These are phyloP conservation scores for Harpalus rubripes DNA, from an alignment of 2,888 invertebrate species.

Conservation along the genomic window DNA sequence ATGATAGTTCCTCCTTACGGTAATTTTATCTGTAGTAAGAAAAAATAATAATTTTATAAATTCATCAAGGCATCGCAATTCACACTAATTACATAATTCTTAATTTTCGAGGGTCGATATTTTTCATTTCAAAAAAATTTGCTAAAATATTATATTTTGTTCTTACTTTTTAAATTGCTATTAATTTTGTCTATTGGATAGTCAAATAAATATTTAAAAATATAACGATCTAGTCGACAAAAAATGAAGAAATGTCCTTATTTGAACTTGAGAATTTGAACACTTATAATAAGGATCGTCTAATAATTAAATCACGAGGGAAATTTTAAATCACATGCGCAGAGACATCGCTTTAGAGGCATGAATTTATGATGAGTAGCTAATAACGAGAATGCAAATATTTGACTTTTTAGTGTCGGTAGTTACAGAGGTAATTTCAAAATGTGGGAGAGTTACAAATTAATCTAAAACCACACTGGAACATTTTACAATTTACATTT, in stretches of 20 bases:
- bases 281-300: background rate
- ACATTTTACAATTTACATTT: slow-evolving; percentile 49
- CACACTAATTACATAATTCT: too few species aligned
- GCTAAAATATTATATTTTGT: too few species aligned
- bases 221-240: too few species aligned
- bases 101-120: too few species aligned
- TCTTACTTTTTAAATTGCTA: too few species aligned
- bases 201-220: too few species aligned
- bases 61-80: too few species aligned
- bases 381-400: slow-evolving; percentile 42
- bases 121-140: too few species aligned
- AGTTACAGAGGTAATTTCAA: slow-evolving; percentile 17
- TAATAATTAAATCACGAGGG: slow-evolving; percentile 10
- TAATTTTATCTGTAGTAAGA: too few species aligned
- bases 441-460: slow-evolving; percentile 31
- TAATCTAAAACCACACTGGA: slow-evolving; percentile 24
- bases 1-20: too few species aligned
- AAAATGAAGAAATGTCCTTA: background rate
- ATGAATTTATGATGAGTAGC: slow-evolving; percentile 36
- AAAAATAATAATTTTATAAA: too few species aligned
- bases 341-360: slow-evolving; percentile 11
- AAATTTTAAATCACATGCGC: slow-evolving; percentile 14
- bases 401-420: slow-evolving; percentile 38
- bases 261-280: background rate
- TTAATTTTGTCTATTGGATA: too few species aligned